Base-by-base conservation (phyloP, 2,888 invertebrate genomes). In the Tinea trinotella region DNA sequence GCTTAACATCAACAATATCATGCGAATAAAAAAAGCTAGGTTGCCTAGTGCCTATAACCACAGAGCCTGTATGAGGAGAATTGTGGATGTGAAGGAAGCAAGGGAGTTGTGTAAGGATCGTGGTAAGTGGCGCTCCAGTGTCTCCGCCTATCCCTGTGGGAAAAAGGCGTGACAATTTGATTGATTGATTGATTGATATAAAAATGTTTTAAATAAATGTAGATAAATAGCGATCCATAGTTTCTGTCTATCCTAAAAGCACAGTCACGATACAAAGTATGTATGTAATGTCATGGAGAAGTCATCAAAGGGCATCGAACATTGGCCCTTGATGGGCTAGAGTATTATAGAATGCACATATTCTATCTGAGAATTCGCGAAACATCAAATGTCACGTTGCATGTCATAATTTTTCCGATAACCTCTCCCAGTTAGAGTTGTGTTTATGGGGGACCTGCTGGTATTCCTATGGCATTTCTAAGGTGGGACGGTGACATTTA, bases 401-500 rank as follows among this genome's bases (percentile, higher is more conserved):
- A 40, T 15, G 19, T 46, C 46, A 46, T 46, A 46, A 18, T 18
- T 46, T 46, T 46, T 46, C 18, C 46, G 46, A 46, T 46, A 46
- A 46, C 46, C 46, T 40, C 46, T 46, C 46, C 18, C 19, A 18
- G 40, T 40, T 13, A 40, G 40, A 13, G 17, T 19, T n/a, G 19
- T 4, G 18, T 19, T 46, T 46, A 46, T 46, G 46, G 46, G 46
- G 15, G 17, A 46, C 46, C 24, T 48, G 20, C 18, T 50, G 50
- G 24, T 24, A 24, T 15, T 24, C 50, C 24, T 24, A 20, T 50
- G 50, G 40, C 53, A 53, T 22, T 36, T 53, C 40, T 53, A 20
- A 36, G 53, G 36, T 64, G 64, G 63, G 61, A 64, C 61, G 60
- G 62, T 67, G 70, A 68, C 68, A 68, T 70, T 69, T 70, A 58